phyloP scores from a whole-genome alignment of 2,888 invertebrate genomes.

The Eugnorisma glareosa region DNA sequence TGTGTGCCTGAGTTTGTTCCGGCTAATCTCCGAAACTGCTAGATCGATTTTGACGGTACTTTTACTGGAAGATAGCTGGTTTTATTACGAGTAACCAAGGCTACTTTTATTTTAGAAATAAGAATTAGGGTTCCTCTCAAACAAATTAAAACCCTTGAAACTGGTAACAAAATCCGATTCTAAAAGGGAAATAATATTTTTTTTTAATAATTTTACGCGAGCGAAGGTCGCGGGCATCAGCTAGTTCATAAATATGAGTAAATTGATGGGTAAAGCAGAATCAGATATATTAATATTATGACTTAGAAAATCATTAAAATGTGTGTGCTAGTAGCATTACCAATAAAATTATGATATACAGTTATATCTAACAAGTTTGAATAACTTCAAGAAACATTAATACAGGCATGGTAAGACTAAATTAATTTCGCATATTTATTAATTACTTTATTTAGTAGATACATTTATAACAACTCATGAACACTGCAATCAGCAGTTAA shows the following conservation, averaged over 20 bases:
- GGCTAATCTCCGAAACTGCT: no score
- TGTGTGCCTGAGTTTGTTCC: no score
- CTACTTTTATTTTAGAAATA: no score
- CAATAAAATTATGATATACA: background rate
- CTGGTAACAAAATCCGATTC: no score
- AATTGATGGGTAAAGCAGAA: background rate
- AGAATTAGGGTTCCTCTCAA: no score
- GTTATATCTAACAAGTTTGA: background rate
- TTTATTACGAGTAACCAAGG: no score
- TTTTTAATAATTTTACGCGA: no score
- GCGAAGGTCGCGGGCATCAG: no score
- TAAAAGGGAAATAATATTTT: no score
- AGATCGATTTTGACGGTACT: no score
- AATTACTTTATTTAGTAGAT: conserved; percentile 38
- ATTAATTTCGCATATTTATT: conserved; percentile 35
- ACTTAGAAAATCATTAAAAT: background rate
- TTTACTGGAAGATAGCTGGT: no score
- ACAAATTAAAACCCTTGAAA: no score
- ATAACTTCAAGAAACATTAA: conserved; percentile 22
- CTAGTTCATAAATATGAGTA: background rate
- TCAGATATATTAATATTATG: background rate
- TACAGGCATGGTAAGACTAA: conserved; percentile 8
- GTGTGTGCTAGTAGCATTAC: background rate
- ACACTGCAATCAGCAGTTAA: conserved; percentile 55
- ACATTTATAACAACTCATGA: conserved; percentile 14